Evolutionary conservation across 2,113 vertebrate species (phyloP).

Genomic region (Cavia porcellus): DNA sequence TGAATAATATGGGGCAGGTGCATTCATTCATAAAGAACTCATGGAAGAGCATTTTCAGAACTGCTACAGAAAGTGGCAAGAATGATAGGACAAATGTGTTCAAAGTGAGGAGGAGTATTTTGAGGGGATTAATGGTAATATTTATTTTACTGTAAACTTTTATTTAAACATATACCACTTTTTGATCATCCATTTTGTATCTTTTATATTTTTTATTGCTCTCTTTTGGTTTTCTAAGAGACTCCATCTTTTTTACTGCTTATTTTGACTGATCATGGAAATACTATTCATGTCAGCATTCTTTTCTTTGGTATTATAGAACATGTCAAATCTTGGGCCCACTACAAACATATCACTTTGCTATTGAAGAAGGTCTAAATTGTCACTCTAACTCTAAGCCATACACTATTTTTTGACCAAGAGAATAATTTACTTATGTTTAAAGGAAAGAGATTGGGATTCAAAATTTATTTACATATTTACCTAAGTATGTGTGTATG

Average conservation of each 20-base stretch:
- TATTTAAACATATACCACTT: background rate
- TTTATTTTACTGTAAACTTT: background rate
- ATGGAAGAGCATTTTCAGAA: background rate
- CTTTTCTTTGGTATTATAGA: background rate
- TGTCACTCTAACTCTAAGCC: background rate
- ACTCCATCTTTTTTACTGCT: background rate
- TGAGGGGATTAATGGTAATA: background rate
- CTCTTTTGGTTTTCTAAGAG: background rate
- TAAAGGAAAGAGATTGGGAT: constrained; percentile 23
- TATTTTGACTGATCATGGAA: constrained; percentile 8
- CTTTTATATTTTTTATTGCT: background rate
- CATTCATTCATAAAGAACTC: background rate
- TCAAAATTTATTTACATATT: background rate
- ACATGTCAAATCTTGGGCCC: background rate
- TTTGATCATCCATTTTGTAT: background rate
- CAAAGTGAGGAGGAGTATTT: background rate
- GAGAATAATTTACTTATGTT: background rate
- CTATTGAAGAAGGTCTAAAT: background rate
- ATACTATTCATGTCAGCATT: background rate
- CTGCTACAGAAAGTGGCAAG: background rate
- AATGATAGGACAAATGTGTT: background rate
- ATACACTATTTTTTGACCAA: background rate
- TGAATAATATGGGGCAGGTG: background rate
- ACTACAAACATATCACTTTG: background rate
- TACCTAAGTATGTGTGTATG: background rate